A percentile compares a stretch with the other conserved stretches of the same genome.
phyloP scores from a whole-genome alignment of 2,113 vertebrate species.

The Thymallus thymallus region DNA sequence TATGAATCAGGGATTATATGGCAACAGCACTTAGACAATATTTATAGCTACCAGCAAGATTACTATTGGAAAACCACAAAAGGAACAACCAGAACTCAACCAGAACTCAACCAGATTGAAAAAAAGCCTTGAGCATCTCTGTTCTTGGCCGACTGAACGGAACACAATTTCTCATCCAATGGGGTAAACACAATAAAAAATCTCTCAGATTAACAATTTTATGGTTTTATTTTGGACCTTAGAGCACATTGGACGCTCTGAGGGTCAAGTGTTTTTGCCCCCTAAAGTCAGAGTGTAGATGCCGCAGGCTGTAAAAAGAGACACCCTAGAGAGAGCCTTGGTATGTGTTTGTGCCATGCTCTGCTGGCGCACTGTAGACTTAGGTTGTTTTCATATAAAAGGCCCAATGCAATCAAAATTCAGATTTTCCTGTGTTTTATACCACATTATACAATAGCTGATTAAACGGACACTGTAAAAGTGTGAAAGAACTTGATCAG shows the following conservation, averaged over 20 bases:
- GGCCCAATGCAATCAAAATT: no score
- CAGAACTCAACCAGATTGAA: background rate
- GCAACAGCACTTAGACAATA: background rate
- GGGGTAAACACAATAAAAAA: conserved; percentile 12
- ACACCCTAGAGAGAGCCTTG: conserved; percentile 37
- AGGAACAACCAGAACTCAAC: conserved; percentile 16
- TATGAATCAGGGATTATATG: conserved; percentile 33
- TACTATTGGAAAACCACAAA: conserved; percentile 11
- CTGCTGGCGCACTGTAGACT: conserved; percentile 13
- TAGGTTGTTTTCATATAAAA: conserved; percentile 6
- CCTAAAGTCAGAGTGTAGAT: background rate
- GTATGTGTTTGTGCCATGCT: conserved; percentile 49
- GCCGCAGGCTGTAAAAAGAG: conserved; percentile 58
- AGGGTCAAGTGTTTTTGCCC: conserved; percentile 32
- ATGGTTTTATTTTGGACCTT: conserved; percentile 52
- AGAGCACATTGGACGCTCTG: conserved; percentile 32
- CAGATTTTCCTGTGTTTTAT: no score
- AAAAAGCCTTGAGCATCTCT: no score
- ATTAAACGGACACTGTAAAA: no score
- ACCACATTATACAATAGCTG: no score
- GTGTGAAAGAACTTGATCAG: no score
- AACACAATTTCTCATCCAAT: background rate
- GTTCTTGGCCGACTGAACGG: no score
- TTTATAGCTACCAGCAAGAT: conserved; percentile 17
- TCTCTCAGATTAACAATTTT: conserved; percentile 5